These are phyloP conservation scores for Megamerina dolium DNA, from an alignment of 2,888 invertebrate species.

Conservation along the genomic window DNA sequence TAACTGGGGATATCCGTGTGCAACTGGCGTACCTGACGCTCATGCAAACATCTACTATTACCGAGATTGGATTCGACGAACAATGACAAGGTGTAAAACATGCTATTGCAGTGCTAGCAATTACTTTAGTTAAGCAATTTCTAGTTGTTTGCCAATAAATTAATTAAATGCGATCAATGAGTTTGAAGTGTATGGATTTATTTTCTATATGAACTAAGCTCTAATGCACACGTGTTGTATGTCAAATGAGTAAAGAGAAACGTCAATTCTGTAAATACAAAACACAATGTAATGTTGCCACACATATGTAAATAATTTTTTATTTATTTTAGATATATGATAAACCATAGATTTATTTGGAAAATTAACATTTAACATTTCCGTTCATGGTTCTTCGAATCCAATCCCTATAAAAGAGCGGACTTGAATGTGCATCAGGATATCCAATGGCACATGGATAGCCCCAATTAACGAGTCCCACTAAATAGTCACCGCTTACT, in stretches of 20 bases:
- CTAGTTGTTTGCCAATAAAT: too few species aligned
- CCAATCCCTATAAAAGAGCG: constrained; percentile 35
- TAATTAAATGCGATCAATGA: too few species aligned
- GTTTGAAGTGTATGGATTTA: background rate
- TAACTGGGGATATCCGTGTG: constrained; percentile 45
- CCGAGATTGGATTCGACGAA: constrained; percentile 33
- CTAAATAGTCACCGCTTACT: constrained; percentile 28
- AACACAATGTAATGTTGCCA: too few species aligned
- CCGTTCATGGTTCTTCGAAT: constrained; percentile 36
- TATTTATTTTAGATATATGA: too few species aligned
- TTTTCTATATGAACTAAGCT: too few species aligned
- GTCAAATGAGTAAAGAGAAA: too few species aligned
- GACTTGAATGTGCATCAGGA: constrained; percentile 38
- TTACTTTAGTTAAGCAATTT: too few species aligned
- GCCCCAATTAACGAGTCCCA: constrained; percentile 45
- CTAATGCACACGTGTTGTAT: too few species aligned
- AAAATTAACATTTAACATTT: constrained; percentile 16
- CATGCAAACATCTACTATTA: constrained; percentile 36
- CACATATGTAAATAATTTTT: too few species aligned
- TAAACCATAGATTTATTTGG: background rate
- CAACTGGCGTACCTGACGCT: constrained; percentile 38
- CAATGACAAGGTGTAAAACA: background rate
- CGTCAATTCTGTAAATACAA: too few species aligned
- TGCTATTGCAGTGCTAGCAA: background rate
- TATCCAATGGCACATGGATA: constrained; percentile 38